These are phyloP conservation scores for Rhinogobio ventralis DNA, from an alignment of 2,797 vertebrate genomes.

Conservation along the genomic window DNA sequence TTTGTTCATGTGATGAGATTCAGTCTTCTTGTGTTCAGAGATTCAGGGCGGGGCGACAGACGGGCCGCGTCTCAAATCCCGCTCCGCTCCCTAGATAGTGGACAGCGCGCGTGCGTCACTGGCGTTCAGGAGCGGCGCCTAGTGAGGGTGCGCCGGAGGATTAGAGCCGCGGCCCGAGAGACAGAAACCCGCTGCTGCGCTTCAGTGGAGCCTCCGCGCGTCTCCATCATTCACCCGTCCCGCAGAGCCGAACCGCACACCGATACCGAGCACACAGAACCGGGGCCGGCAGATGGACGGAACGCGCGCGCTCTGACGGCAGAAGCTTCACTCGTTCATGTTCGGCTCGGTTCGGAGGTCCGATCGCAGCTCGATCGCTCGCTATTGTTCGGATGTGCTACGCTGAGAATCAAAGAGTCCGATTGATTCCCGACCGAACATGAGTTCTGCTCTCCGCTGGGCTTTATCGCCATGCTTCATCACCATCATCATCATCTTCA, in stretches of 20 bases:
- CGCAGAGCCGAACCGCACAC: constrained; percentile 30
- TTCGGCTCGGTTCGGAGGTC: constrained; percentile 55
- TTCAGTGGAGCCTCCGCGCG: constrained; percentile 26
- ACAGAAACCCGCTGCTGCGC: constrained; percentile 63
- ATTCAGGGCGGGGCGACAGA: constrained; percentile 44
- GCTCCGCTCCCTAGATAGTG: background rate
- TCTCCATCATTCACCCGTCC: constrained; percentile 38
- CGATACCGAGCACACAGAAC: constrained; percentile 35
- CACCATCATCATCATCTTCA: constrained; percentile 6
- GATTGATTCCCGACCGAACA: constrained; percentile 48
- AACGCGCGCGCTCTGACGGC: constrained; percentile 35
- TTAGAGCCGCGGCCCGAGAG: constrained; percentile 44
- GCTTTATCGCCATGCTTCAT: constrained; percentile 16
- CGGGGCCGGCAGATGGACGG: constrained; percentile 40
- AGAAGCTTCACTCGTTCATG: background rate
- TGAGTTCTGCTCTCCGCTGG: constrained; percentile 34
- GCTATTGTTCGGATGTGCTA: constrained; percentile 80
- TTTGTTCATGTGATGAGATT: constrained; percentile 28
- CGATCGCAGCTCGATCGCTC: constrained; percentile 69
- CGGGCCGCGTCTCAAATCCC: background rate
- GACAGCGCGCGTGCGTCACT: background rate
- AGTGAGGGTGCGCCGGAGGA: constrained; percentile 67
- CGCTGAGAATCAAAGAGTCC: constrained; percentile 57
- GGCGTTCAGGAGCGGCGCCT: background rate
- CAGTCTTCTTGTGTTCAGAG: constrained; percentile 29